Percentiles rank a stretch among this genome's conserved stretches.
These are phyloP conservation scores for Rostratula benghalensis DNA, from an alignment of 2,113 vertebrate genomes.

Conservation along the genomic window DNA sequence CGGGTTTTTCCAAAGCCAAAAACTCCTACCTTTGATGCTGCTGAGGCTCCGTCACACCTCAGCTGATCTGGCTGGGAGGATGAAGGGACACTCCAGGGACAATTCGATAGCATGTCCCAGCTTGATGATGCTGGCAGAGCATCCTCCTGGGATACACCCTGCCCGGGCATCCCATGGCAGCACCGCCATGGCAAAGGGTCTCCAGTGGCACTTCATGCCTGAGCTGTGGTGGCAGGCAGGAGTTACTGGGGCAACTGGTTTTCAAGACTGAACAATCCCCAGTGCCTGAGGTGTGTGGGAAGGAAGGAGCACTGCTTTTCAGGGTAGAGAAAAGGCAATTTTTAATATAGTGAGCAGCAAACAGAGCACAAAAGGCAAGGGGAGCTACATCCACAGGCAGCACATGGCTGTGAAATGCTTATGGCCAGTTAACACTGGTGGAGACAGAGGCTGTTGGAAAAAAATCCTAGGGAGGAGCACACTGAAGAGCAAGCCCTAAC, in stretches of 20 bases:
- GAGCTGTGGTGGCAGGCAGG: not conserved
- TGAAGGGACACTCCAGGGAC: not conserved
- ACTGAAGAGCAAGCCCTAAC: not conserved
- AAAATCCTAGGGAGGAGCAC: not conserved
- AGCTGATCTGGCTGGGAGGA: not conserved
- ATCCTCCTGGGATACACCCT: not conserved
- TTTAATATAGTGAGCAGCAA: not conserved
- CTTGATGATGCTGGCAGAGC: not conserved
- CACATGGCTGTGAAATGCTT: accelerated
- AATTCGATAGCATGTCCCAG: not conserved
- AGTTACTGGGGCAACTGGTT: not conserved
- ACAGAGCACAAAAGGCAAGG: not conserved
- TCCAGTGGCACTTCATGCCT: not conserved
- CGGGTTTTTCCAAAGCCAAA: not conserved
- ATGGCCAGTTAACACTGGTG: accelerated
- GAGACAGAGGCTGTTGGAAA: not conserved
- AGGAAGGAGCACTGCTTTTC: accelerated
- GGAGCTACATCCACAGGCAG: not conserved
- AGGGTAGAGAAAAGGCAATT: not conserved
- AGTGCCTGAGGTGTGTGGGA: accelerated
- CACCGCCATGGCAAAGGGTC: not conserved
- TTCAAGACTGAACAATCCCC: not conserved
- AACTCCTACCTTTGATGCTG: not conserved
- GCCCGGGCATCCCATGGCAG: not conserved
- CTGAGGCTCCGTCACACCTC: not conserved